These are phyloP conservation scores for Stichodactyla mertensii DNA, from an alignment of 64 coral and sea anemone genomes.

Conservation along the genomic window DNA sequence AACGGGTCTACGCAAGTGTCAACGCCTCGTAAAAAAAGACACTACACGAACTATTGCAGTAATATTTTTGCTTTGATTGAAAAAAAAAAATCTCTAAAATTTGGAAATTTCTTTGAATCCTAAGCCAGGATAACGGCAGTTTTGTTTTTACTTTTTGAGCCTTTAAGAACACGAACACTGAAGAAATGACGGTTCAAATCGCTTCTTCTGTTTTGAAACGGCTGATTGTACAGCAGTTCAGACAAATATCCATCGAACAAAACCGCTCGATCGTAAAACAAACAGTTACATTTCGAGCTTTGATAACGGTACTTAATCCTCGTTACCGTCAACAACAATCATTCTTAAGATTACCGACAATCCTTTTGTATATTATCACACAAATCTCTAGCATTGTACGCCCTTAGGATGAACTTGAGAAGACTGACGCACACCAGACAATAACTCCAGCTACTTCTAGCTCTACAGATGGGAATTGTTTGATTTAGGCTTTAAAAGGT, in stretches of 20 bases:
- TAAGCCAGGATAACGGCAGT: too few relatives aligned
- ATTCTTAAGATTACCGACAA: neutral
- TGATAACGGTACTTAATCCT: conserved; percentile 3
- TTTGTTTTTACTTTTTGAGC: too few relatives aligned
- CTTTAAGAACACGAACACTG: too few relatives aligned
- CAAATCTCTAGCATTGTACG: neutral
- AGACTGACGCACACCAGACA: neutral
- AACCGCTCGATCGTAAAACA: too few relatives aligned
- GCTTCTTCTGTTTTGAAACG: too few relatives aligned
- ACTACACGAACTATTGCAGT: too few relatives aligned
- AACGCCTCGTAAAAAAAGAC: neutral
- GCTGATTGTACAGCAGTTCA: too few relatives aligned
- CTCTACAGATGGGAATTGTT: neutral
- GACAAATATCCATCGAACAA: too few relatives aligned
- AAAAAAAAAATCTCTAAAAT: too few relatives aligned
- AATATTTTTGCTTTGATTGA: too few relatives aligned
- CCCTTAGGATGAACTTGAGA: neutral
- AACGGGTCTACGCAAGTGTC: neutral
- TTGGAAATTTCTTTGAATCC: too few relatives aligned
- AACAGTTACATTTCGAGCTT: neutral
- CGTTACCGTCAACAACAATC: neutral
- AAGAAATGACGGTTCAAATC: too few relatives aligned
- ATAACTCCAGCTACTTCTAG: neutral
- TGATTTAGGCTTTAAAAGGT: neutral
- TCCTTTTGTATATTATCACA: neutral